Conservation (phyloP, 30 jellyfish, hydroid and myxozoan species). For the Hydra vulgaris region DNA sequence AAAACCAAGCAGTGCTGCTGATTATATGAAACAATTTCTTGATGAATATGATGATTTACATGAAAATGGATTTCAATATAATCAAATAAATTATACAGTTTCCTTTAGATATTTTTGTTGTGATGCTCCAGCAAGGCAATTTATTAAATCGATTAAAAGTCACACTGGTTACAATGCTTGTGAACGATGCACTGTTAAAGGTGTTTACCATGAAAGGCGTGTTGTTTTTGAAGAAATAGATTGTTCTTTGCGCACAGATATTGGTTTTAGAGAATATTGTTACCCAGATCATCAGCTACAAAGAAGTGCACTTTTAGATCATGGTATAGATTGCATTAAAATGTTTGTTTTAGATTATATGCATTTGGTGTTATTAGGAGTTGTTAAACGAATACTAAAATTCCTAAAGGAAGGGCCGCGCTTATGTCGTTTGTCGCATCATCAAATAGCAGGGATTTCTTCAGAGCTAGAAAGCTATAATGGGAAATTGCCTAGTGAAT, state of each 20-base stretch:
- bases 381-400: too few species aligned
- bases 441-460: too few species aligned
- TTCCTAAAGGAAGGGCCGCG: too few species aligned
- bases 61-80: not conserved
- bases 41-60: not conserved
- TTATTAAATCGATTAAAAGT: not conserved
- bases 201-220: slow-evolving; percentile 4
- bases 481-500: too few species aligned
- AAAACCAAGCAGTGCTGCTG: slow-evolving; percentile 4
- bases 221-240: slow-evolving; percentile 6
- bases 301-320: too few species aligned
- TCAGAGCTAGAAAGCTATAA: too few species aligned
- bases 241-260: not conserved
- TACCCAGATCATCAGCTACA: too few species aligned
- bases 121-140: not conserved
- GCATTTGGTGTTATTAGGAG: too few species aligned
- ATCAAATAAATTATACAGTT: not conserved
- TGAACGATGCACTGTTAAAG: slow-evolving; percentile 1
- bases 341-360: too few species aligned
- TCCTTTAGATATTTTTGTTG: not conserved
- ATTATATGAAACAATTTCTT: slow-evolving; percentile 4
- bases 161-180: slow-evolving; percentile 7
- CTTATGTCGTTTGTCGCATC: too few species aligned
- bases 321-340: too few species aligned
- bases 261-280: too few species aligned